Conservation (phyloP, 2,797 vertebrate genomes). For the Gymnopithys bicolor region DNA sequence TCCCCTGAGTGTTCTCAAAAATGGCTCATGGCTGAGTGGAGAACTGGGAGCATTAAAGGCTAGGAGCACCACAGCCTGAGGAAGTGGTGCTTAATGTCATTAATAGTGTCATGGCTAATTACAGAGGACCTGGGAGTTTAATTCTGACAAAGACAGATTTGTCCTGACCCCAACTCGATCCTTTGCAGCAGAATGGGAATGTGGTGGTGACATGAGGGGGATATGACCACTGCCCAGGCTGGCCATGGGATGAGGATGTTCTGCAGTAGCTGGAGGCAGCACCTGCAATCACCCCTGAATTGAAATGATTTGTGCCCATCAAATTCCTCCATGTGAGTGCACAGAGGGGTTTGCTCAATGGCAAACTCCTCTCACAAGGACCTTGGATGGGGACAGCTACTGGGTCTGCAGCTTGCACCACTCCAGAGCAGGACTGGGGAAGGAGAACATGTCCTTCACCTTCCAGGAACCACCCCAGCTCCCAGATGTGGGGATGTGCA, state of each 20-base stretch:
- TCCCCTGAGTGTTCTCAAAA: accelerated
- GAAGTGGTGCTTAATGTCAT: accelerated
- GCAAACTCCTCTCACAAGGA: neutral
- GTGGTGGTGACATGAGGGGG: accelerated
- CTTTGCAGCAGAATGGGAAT: neutral
- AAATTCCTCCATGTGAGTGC: accelerated
- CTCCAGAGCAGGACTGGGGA: neutral
- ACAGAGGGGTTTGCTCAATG: accelerated
- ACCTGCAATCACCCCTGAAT: accelerated
- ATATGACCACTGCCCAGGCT: accelerated
- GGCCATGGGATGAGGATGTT: neutral
- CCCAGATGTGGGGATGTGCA: neutral
- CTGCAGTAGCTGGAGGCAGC: neutral
- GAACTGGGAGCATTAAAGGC: neutral
- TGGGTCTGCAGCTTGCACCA: accelerated
- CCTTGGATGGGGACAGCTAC: neutral
- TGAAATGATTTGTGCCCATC: accelerated
- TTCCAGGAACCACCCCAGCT: neutral
- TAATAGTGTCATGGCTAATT: neutral
- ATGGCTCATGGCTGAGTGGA: neutral
- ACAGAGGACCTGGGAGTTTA: neutral
- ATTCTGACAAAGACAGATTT: neutral
- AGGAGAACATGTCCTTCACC: neutral
- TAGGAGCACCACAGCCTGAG: neutral
- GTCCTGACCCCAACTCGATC: neutral